Percentiles rank a stretch among this genome's conserved stretches.
Conservation (phyloP, 2,888 invertebrate species). For the Smittia sp. region DNA sequence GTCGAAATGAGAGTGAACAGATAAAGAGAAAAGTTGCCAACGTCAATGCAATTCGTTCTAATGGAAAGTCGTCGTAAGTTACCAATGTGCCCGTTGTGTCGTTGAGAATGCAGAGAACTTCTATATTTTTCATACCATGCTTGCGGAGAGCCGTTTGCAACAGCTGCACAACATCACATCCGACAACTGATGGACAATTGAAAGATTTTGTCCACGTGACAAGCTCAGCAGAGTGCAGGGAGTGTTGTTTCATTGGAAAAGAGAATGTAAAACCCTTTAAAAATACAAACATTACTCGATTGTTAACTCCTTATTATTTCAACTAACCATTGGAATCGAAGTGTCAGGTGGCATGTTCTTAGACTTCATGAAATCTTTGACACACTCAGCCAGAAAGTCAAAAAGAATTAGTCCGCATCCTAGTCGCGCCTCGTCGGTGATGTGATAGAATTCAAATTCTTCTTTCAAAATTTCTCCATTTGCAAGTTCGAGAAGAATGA, state of each 20-base stretch:
- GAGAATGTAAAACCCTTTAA: conserved; percentile 87
- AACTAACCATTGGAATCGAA: conserved; percentile 62
- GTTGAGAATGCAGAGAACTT: conserved; percentile 72
- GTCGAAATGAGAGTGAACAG: no score
- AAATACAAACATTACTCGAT: no score
- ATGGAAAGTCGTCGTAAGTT: conserved; percentile 49
- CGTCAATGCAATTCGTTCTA: no score
- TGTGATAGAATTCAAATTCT: conserved; percentile 64
- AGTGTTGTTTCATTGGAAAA: conserved; percentile 75
- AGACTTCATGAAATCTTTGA: conserved; percentile 65
- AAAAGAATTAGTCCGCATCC: conserved; percentile 66
- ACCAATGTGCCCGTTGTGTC: conserved; percentile 73
- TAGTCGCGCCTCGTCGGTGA: conserved; percentile 59
- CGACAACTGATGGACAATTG: conserved; percentile 68
- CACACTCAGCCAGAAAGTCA: conserved; percentile 73
- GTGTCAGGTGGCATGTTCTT: conserved; percentile 59
- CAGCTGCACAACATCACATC: conserved; percentile 67
- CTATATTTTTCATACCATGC: conserved; percentile 58
- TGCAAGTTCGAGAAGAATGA: conserved; percentile 63
- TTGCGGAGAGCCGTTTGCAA: conserved; percentile 63
- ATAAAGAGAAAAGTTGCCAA: not conserved
- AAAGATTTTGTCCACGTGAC: conserved; percentile 85
- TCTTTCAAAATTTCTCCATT: conserved; percentile 59
- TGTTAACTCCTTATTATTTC: no score
- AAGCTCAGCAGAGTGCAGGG: conserved; percentile 68